Percentiles rank a stretch among this genome's conserved stretches.
Conservation (phyloP, 2,797 vertebrate species). For the Gymnoscopelus braueri region DNA sequence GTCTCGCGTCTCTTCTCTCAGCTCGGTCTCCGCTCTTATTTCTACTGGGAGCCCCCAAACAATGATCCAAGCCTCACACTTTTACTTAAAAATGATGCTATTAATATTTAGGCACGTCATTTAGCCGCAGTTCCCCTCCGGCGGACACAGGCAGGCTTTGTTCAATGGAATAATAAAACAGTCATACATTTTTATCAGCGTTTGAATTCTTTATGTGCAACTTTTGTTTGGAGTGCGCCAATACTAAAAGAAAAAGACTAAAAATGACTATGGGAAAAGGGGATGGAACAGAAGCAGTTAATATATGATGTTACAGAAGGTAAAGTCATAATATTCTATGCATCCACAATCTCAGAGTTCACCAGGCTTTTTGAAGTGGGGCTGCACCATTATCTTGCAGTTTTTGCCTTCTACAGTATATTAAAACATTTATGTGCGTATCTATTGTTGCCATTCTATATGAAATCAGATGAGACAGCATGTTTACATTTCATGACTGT, state of each 20-base stretch:
- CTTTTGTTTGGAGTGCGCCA: constrained; percentile 32
- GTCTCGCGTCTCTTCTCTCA: constrained; percentile 56
- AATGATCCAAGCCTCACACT: constrained; percentile 51
- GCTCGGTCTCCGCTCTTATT: constrained; percentile 47
- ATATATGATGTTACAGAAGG: constrained; percentile 12
- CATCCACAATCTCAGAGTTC: too few species aligned
- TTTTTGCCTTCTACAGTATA: too few species aligned
- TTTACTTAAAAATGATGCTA: constrained; percentile 66
- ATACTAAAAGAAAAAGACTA: background rate
- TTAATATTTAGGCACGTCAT: constrained; percentile 66
- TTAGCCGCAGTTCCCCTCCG: constrained; percentile 52
- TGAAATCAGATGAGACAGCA: too few species aligned
- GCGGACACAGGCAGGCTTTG: constrained; percentile 47
- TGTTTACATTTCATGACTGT: too few species aligned
- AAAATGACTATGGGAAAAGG: constrained; percentile 17
- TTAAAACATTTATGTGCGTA: too few species aligned
- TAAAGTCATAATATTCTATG: too few species aligned
- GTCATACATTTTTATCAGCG: constrained; percentile 58
- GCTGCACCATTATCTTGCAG: too few species aligned
- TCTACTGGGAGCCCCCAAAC: constrained; percentile 53
- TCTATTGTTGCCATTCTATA: too few species aligned
- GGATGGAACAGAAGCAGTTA: constrained; percentile 4
- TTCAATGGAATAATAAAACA: constrained; percentile 48
- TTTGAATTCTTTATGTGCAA: constrained; percentile 47
- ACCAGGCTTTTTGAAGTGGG: too few species aligned